Conservation (phyloP, 92 coral and sea anemone species). For the Palythoa heliodiscus region DNA sequence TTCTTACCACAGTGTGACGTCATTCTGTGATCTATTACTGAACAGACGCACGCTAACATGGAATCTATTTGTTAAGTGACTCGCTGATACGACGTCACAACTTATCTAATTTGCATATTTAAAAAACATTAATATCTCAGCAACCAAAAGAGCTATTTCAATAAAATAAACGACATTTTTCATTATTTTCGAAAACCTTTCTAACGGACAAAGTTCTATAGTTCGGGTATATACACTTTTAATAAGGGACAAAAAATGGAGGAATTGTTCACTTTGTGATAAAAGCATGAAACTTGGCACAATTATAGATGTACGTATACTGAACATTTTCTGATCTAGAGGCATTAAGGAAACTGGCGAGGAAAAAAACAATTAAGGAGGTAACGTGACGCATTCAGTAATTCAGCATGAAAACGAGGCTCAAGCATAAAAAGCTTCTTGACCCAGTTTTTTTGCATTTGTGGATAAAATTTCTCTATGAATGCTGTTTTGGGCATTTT, state of each 20-base stretch:
- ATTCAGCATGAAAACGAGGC: constrained; percentile 40
- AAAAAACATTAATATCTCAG: too few relatives aligned
- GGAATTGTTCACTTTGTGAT: constrained; percentile 33
- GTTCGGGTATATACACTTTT: too few relatives aligned
- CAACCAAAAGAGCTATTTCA: too few relatives aligned
- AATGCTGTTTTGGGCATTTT: background rate
- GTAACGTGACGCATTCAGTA: background rate
- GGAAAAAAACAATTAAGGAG: background rate
- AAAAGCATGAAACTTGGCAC: constrained; percentile 42
- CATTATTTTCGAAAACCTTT: too few relatives aligned
- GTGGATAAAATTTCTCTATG: background rate
- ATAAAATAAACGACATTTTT: too few relatives aligned
- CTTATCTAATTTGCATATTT: too few relatives aligned
- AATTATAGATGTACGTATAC: background rate
- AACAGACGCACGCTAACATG: too few relatives aligned
- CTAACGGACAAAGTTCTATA: too few relatives aligned
- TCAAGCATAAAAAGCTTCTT: background rate
- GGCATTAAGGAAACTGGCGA: background rate
- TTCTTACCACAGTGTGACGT: too few relatives aligned
- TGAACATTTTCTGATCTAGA: constrained; percentile 43
- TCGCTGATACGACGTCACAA: too few relatives aligned
- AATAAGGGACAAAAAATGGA: constrained; percentile 22
- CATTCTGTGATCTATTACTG: too few relatives aligned
- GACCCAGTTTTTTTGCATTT: background rate
- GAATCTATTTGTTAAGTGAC: too few relatives aligned